phyloP scores from a whole-genome alignment of 1,140 invertebrate species.

The Caenorhabditis brenneri region DNA sequence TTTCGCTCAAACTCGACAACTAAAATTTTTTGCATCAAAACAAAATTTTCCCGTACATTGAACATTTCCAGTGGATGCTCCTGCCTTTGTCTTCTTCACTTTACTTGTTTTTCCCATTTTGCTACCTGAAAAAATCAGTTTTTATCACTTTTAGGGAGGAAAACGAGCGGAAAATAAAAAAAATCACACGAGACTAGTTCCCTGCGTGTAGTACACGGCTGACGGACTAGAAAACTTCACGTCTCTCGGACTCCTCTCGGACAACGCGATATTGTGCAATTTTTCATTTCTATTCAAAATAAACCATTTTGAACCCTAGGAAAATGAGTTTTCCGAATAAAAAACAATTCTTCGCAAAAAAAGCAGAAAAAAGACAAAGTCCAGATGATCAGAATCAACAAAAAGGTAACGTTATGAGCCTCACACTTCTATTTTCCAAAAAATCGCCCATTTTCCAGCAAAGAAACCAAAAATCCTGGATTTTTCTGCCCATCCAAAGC shows the following conservation, averaged over 20 bases:
- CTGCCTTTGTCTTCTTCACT: slow-evolving; percentile 47
- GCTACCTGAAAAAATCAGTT: not conserved
- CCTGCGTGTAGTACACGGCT: too few relatives aligned
- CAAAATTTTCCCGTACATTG: not conserved
- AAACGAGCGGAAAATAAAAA: not conserved
- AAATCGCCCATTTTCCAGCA: not conserved
- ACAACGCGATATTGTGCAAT: not conserved
- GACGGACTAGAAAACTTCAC: not conserved
- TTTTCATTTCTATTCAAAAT: not conserved
- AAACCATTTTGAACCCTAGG: not conserved
- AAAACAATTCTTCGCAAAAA: not conserved
- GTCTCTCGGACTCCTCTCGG: not conserved
- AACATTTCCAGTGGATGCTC: slow-evolving; percentile 7
- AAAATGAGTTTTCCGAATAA: not conserved
- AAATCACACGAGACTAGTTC: not conserved
- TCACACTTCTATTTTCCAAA: not conserved
- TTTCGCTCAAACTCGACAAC: too few relatives aligned
- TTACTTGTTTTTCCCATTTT: slow-evolving; percentile 3
- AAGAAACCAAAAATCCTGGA: not conserved
- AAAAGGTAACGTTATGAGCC: not conserved
- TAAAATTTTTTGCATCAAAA: too few relatives aligned
- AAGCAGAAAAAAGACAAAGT: not conserved
- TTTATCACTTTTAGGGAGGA: not conserved
- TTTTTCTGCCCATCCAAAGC: slow-evolving; percentile 74
- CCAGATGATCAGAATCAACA: not conserved